Evolutionary conservation across 2,888 invertebrate species (phyloP).

Genomic region (Heliconius charithonia): DNA sequence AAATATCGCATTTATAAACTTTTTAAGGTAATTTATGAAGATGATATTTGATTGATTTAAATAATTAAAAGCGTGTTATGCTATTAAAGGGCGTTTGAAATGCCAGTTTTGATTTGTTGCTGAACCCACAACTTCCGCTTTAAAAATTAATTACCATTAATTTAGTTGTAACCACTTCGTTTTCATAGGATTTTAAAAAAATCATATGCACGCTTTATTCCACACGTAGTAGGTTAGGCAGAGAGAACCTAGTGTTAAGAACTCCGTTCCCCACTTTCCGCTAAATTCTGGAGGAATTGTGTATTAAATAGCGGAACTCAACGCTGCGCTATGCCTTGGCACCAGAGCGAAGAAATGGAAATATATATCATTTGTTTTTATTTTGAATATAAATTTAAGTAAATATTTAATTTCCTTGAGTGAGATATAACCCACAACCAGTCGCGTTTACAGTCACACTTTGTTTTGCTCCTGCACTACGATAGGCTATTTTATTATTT

Average conservation of each 20-base stretch:
- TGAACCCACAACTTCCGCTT: too few species aligned
- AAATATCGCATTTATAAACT: constrained; percentile 86
- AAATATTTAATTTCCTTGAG: not conserved
- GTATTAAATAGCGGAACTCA: not conserved
- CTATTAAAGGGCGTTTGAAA: too few species aligned
- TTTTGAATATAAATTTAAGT: not conserved
- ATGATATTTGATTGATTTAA: not conserved
- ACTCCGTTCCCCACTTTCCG: not conserved
- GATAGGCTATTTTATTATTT: too few species aligned
- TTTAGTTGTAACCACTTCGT: too few species aligned
- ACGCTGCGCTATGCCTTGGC: not conserved
- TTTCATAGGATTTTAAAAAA: too few species aligned
- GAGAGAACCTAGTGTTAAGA: not conserved
- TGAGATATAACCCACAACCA: not conserved
- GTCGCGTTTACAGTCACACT: not conserved
- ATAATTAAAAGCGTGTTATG: not conserved
- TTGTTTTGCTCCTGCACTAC: not conserved
- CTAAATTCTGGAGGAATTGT: not conserved
- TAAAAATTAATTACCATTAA: too few species aligned
- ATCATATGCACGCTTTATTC: not conserved
- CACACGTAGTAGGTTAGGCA: not conserved
- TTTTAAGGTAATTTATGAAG: constrained; percentile 78
- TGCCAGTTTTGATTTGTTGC: too few species aligned
- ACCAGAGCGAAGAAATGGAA: not conserved
- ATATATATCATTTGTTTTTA: not conserved